These are phyloP conservation scores for Timema podura DNA, from an alignment of 2,888 invertebrate species.

Conservation along the genomic window DNA sequence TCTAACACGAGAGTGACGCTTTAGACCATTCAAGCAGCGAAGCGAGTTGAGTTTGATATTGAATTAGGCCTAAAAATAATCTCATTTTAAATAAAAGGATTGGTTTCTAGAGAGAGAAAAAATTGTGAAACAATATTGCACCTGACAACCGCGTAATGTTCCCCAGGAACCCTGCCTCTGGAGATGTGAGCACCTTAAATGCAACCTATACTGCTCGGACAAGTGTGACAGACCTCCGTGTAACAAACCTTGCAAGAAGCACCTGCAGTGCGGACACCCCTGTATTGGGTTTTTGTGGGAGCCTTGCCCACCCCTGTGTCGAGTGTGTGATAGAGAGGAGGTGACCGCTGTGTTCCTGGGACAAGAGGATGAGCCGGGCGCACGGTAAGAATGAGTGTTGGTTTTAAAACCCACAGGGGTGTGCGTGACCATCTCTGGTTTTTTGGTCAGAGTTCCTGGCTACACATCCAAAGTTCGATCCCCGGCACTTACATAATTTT, in stretches of 20 bases:
- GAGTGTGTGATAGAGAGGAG: constrained; percentile 49
- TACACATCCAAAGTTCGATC: not conserved
- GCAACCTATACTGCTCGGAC: constrained; percentile 48
- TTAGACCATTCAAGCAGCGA: too few species aligned
- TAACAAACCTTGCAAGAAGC: constrained; percentile 43
- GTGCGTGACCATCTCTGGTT: not conserved
- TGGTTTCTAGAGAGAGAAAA: too few species aligned
- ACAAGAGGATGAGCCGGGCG: constrained; percentile 52
- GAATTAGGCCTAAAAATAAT: too few species aligned
- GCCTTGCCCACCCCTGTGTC: constrained; percentile 58
- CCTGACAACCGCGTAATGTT: not conserved
- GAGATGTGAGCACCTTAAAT: constrained; percentile 49
- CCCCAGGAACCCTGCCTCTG: constrained; percentile 46
- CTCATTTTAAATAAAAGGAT: too few species aligned
- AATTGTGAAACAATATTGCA: too few species aligned
- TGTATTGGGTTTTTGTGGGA: constrained; percentile 72
- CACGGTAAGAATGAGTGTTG: constrained; percentile 42
- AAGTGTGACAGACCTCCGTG: constrained; percentile 49
- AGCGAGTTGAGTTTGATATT: too few species aligned
- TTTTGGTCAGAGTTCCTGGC: not conserved
- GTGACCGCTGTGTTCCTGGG: constrained; percentile 48
- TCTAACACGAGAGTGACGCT: too few species aligned
- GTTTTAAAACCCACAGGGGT: not conserved
- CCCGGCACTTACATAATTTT: not conserved
- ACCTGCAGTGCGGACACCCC: constrained; percentile 53